These are phyloP conservation scores for Ceraclea dissimilis DNA, from an alignment of 2,888 invertebrate genomes.

Conservation along the genomic window DNA sequence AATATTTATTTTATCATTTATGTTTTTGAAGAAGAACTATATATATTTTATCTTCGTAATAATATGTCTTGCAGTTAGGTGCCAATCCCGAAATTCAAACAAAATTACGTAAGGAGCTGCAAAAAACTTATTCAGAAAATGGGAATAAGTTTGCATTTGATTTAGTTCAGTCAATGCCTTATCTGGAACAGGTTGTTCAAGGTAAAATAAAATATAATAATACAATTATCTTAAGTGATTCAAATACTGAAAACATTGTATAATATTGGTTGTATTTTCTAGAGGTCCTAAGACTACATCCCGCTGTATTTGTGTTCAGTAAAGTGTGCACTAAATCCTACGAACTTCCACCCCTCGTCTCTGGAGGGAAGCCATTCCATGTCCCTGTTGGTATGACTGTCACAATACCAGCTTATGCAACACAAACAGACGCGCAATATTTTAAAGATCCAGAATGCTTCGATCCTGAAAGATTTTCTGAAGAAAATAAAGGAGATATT, in stretches of 20 bases:
- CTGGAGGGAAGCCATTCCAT: slow-evolving; percentile 11
- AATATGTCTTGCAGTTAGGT: slow-evolving; percentile 10
- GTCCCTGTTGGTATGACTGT: slow-evolving; percentile 28
- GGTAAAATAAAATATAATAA: slow-evolving; percentile 4
- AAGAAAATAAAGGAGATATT: slow-evolving; percentile 30
- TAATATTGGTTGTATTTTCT: too few species aligned
- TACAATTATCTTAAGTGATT: too few species aligned
- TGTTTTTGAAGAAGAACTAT: too few species aligned
- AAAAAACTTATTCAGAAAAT: slow-evolving; percentile 3
- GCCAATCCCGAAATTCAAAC: slow-evolving; percentile 13
- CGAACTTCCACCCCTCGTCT: slow-evolving; percentile 5
- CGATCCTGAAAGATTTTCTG: slow-evolving; percentile 44
- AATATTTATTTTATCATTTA: background rate
- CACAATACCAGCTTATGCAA: slow-evolving; percentile 33
- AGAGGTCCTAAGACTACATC: slow-evolving; percentile 14
- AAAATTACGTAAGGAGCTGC: slow-evolving; percentile 11
- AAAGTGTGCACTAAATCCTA: slow-evolving; percentile 14
- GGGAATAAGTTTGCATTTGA: slow-evolving; percentile 13
- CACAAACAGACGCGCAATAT: slow-evolving; percentile 42
- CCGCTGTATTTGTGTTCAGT: slow-evolving; percentile 10
- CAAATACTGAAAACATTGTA: too few species aligned
- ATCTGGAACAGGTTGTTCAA: slow-evolving; percentile 11
- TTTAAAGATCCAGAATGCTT: slow-evolving; percentile 45
- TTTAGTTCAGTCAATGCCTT: slow-evolving; percentile 9
- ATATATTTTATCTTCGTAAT: too few species aligned